A percentile compares a stretch with the other conserved stretches of the same genome.
These are phyloP conservation scores for Babyrousa celebensis DNA, from an alignment of 2,797 vertebrate genomes.

Conservation along the genomic window DNA sequence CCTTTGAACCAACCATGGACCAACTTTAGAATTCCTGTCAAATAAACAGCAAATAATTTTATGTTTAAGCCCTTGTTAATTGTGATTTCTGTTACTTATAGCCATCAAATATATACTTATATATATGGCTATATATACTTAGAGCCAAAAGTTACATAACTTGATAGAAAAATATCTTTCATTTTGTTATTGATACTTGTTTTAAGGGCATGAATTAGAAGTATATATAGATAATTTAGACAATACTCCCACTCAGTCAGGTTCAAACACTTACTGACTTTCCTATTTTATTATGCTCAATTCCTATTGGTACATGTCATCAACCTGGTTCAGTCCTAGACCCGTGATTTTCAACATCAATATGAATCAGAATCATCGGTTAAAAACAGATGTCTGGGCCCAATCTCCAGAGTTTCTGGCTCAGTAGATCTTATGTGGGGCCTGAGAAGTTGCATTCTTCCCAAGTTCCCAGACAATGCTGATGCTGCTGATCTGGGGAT, in stretches of 20 bases:
- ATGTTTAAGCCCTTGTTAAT: neutral
- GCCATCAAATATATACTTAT: neutral
- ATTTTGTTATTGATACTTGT: neutral
- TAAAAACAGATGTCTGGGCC: neutral
- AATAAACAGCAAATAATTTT: neutral
- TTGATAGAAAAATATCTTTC: neutral
- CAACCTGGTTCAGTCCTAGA: neutral
- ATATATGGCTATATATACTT: neutral
- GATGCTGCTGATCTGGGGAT: neutral
- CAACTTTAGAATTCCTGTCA: slow-evolving; percentile 8
- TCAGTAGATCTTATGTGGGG: neutral
- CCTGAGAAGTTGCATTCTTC: neutral
- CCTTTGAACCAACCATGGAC: neutral
- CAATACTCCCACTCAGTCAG: neutral
- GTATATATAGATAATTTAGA: slow-evolving; percentile 4
- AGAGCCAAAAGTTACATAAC: neutral
- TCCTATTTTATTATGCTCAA: neutral
- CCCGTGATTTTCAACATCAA: neutral
- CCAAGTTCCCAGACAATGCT: neutral
- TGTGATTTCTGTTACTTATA: neutral
- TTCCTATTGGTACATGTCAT: neutral
- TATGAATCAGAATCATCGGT: neutral
- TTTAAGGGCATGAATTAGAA: neutral
- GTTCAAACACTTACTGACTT: neutral
- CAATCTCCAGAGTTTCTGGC: neutral